Evolutionary conservation across 2,797 vertebrate genomes (phyloP).

Genomic region (Orestias chungarensis): DNA sequence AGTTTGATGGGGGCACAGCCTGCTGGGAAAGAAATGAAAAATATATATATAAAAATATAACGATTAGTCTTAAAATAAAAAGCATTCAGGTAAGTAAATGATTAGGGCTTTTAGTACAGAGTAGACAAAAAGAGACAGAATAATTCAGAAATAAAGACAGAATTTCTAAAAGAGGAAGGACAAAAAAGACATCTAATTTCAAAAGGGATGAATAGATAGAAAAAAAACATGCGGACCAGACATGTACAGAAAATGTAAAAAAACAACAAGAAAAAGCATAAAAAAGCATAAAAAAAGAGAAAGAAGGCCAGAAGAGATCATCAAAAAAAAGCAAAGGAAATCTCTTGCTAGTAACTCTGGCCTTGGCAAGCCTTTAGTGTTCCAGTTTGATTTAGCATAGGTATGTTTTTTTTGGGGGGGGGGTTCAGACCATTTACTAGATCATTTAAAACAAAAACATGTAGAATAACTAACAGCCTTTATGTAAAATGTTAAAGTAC

Average conservation of each 20-base stretch:
- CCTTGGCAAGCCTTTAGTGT: constrained; percentile 6
- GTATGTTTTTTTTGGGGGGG: constrained; percentile 8
- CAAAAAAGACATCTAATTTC: constrained; percentile 32
- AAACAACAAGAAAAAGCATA: constrained; percentile 27
- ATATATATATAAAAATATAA: constrained; percentile 24
- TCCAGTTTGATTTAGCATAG: not conserved
- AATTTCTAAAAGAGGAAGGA: constrained; percentile 10
- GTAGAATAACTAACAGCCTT: not conserved
- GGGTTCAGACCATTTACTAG: not conserved
- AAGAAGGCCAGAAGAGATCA: not conserved
- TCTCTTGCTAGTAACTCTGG: constrained; percentile 22
- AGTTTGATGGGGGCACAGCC: constrained; percentile 96
- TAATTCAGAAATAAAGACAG: constrained; percentile 19
- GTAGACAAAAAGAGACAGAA: constrained; percentile 13
- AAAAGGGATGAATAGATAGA: constrained; percentile 32
- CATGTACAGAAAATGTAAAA: constrained; percentile 9
- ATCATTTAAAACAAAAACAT: not conserved
- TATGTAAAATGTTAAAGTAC: not conserved
- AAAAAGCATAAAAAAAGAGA: not conserved
- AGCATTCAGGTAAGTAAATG: not conserved
- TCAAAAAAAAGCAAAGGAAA: constrained; percentile 24
- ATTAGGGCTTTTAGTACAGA: constrained; percentile 2
- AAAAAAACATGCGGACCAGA: constrained; percentile 21
- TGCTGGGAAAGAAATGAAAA: constrained; percentile 64
- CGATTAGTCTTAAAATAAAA: constrained; percentile 38